These are phyloP conservation scores for Lysandra bellargus DNA, from an alignment of 2,888 invertebrate species.

Conservation along the genomic window DNA sequence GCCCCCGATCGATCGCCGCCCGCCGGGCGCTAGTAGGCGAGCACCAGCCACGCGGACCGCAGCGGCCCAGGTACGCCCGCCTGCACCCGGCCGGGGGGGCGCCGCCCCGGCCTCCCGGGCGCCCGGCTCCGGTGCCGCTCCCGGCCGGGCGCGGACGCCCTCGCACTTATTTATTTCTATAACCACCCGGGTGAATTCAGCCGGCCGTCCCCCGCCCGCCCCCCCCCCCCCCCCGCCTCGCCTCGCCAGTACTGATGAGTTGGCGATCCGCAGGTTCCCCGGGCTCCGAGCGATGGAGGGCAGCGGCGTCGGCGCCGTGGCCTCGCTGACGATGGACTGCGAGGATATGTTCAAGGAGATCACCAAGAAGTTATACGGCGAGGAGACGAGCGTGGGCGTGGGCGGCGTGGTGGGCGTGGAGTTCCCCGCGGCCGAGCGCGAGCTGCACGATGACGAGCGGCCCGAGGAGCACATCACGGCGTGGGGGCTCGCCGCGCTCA, in stretches of 20 bases:
- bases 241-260: background rate
- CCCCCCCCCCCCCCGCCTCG: background rate
- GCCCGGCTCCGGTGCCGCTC: constrained; percentile 38
- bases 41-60: constrained; percentile 45
- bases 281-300: constrained; percentile 69
- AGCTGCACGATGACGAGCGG: constrained; percentile 77
- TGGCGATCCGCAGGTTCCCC: constrained; percentile 5
- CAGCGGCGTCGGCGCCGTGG: constrained; percentile 65
- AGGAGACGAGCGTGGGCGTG: constrained; percentile 79
- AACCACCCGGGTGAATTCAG: constrained; percentile 5
- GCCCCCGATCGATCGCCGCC: constrained; percentile 70
- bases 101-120: constrained; percentile 42
- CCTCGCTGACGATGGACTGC: constrained; percentile 84
- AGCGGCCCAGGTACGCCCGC: constrained; percentile 49
- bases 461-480: constrained; percentile 87
- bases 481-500: constrained; percentile 87
- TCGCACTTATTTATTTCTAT: constrained; percentile 9
- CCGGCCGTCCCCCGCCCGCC: constrained; percentile 17
- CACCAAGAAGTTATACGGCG: constrained; percentile 93
- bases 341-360: constrained; percentile 96
- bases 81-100: constrained; percentile 60
- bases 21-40: constrained; percentile 55
- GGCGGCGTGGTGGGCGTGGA: constrained; percentile 66
- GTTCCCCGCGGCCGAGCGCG: constrained; percentile 74
- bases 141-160: constrained; percentile 33